phyloP scores from a whole-genome alignment of 53 echinoderm and acorn worm genomes.

The Hippasteria phrygiana region DNA sequence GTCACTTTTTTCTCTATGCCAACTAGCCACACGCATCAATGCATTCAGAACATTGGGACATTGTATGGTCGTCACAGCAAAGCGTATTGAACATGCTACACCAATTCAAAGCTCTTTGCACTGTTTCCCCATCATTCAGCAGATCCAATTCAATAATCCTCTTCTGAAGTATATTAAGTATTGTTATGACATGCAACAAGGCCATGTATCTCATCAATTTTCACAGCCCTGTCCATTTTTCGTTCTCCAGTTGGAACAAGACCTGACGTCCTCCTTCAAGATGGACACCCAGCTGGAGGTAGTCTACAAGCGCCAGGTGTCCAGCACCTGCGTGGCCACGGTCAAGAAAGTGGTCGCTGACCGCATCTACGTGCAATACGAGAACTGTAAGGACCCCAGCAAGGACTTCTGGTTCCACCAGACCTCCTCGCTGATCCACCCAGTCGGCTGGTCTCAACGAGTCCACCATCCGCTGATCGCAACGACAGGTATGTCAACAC shows the following conservation, averaged over 20 bases:
- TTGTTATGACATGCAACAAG: too few species aligned
- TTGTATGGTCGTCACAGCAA: too few species aligned
- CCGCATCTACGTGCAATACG: conserved; percentile 96
- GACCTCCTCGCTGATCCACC: conserved; percentile 85
- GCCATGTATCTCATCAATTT: too few species aligned
- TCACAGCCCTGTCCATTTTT: not conserved
- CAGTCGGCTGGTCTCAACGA: conserved; percentile 88
- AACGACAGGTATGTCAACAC: conserved; percentile 73
- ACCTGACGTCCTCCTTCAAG: conserved; percentile 76
- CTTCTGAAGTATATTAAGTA: too few species aligned
- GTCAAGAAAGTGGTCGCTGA: conserved; percentile 83
- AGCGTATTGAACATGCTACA: too few species aligned
- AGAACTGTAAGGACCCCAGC: conserved; percentile 86
- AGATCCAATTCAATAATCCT: too few species aligned
- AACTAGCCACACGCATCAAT: too few species aligned
- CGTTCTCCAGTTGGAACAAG: conserved; percentile 68
- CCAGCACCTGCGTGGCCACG: conserved; percentile 87
- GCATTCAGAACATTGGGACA: too few species aligned
- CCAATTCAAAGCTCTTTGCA: too few species aligned
- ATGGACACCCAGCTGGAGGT: conserved; percentile 86
- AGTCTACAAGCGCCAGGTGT: conserved; percentile 89
- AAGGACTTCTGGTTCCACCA: conserved; percentile 96
- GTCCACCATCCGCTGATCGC: conserved; percentile 89
- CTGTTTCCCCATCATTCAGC: too few species aligned
- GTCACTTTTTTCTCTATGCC: too few species aligned